phyloP scores from a whole-genome alignment of 2,113 vertebrate genomes.

The Hemichromis elongatus region DNA sequence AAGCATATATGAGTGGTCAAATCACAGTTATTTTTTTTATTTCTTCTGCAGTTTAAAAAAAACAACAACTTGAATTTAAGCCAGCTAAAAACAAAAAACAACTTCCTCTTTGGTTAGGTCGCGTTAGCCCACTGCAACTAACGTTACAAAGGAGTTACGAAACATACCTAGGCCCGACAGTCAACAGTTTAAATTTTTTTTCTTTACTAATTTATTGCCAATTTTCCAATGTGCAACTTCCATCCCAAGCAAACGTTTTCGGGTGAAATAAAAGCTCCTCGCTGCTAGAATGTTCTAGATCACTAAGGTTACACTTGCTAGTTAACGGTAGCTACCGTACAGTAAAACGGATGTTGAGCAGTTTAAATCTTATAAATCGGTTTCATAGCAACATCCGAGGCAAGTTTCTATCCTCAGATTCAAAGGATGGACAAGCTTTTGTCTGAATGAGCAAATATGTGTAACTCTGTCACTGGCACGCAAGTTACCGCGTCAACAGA shows the following conservation, averaged over 20 bases:
- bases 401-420: constrained; percentile 1
- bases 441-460: constrained; percentile 68
- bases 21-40: background rate
- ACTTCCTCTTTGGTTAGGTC: constrained; percentile 45
- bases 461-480: constrained; percentile 76
- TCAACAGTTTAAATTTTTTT: background rate
- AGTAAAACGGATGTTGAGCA: constrained; percentile 26
- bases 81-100: background rate
- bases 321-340: constrained; percentile 19
- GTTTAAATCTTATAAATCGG: constrained; percentile 29
- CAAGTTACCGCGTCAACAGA: constrained; percentile 79
- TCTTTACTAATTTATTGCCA: background rate
- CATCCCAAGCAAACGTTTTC: background rate
- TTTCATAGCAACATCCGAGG: background rate
- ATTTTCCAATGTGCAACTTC: background rate
- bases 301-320: background rate
- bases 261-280: background rate
- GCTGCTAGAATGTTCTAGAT: background rate
- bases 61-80: background rate
- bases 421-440: constrained; percentile 45
- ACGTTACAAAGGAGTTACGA: constrained; percentile 9
- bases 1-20: background rate
- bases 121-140: constrained; percentile 20
- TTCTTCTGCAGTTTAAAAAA: background rate
- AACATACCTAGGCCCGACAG: constrained; percentile 18